Conservation (phyloP, 2,888 invertebrate species). For the Entomobrya multifasciata region DNA sequence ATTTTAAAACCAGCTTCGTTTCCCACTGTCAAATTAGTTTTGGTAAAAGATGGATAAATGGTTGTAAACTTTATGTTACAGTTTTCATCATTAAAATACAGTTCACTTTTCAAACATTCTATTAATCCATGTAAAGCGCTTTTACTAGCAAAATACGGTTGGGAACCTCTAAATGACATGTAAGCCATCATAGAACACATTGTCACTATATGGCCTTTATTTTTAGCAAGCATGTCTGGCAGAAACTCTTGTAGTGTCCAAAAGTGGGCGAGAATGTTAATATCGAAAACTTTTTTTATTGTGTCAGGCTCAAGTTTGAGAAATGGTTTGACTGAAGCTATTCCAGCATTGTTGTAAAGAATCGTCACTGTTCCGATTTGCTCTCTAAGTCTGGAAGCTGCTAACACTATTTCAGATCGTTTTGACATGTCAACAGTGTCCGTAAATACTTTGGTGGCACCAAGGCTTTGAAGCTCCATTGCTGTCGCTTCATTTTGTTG, state of each 20-base stretch:
- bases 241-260: slow-evolving; percentile 85
- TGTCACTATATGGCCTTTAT: slow-evolving; percentile 85
- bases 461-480: slow-evolving; percentile 82
- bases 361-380: slow-evolving; percentile 85
- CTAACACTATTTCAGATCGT: slow-evolving; percentile 81
- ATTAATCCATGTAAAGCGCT: slow-evolving; percentile 86
- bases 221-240: slow-evolving; percentile 84
- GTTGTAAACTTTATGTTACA: slow-evolving; percentile 84
- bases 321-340: slow-evolving; percentile 80
- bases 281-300: slow-evolving; percentile 84
- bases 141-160: slow-evolving; percentile 85
- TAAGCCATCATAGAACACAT: slow-evolving; percentile 86
- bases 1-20: not conserved
- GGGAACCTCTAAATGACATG: slow-evolving; percentile 84
- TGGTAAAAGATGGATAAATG: slow-evolving; percentile 85
- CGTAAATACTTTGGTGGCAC: slow-evolving; percentile 82
- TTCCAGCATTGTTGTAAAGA: slow-evolving; percentile 91
- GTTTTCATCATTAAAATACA: slow-evolving; percentile 83
- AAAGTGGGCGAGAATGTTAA: slow-evolving; percentile 85
- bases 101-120: slow-evolving; percentile 84
- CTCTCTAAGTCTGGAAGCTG: slow-evolving; percentile 81
- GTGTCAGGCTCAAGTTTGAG: slow-evolving; percentile 82
- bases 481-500: slow-evolving; percentile 83
- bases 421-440: slow-evolving; percentile 85
- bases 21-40: slow-evolving; percentile 81